These are phyloP conservation scores for Sesia bembeciformis DNA, from an alignment of 2,888 invertebrate genomes.

Conservation along the genomic window DNA sequence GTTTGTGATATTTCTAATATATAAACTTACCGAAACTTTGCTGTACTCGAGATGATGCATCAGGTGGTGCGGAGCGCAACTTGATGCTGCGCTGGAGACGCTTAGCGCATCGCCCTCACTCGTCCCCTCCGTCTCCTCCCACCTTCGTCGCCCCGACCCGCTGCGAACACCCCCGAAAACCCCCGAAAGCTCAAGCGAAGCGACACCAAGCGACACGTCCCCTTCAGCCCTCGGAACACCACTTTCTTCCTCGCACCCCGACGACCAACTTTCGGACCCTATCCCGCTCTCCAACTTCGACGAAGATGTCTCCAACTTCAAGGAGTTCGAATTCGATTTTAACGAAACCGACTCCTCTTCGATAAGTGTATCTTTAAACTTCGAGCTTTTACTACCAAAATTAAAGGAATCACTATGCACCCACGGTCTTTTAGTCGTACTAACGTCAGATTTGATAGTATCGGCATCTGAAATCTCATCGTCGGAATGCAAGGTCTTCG, in stretches of 20 bases:
- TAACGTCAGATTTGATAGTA: conserved; percentile 56
- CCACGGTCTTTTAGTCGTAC: conserved; percentile 58
- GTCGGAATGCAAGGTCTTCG: conserved; percentile 57
- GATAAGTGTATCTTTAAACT: conserved; percentile 33
- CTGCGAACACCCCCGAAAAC: conserved; percentile 66
- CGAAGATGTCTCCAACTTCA: conserved; percentile 36
- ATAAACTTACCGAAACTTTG: conserved; percentile 62
- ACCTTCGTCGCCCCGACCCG: conserved; percentile 66
- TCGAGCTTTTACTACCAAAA: conserved; percentile 36
- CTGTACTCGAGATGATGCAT: conserved; percentile 60
- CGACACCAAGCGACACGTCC: conserved; percentile 52
- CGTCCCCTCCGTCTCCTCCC: conserved; percentile 61
- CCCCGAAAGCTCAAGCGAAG: conserved; percentile 69
- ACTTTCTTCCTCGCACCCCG: conserved; percentile 51
- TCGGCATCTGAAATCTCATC: conserved; percentile 58
- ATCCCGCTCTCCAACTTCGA: conserved; percentile 59
- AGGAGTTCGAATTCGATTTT: conserved; percentile 19
- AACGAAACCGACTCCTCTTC: conserved; percentile 32
- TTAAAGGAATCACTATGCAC: conserved; percentile 62
- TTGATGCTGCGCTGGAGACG: conserved; percentile 63
- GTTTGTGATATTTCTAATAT: neutral
- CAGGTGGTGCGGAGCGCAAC: conserved; percentile 59
- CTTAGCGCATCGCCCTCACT: conserved; percentile 66
- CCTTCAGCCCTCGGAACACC: conserved; percentile 53
- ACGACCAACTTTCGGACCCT: conserved; percentile 50